Evolutionary conservation across 2,888 invertebrate species (phyloP).

Genomic region (Conomelus anceps): DNA sequence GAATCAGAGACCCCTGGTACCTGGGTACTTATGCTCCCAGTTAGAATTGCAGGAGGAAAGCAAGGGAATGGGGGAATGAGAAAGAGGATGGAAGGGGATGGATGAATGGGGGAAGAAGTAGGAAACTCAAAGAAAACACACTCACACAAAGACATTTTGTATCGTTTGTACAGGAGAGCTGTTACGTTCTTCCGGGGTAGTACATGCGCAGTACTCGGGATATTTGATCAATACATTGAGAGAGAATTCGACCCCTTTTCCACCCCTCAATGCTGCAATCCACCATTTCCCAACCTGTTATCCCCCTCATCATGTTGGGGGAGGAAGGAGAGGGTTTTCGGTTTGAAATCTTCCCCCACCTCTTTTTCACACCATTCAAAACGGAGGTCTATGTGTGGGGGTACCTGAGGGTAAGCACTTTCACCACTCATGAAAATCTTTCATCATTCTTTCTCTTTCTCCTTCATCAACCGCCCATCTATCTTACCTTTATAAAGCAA

Average conservation of each 20-base stretch:
- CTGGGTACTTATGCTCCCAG: no score
- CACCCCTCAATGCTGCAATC: background rate
- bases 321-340: background rate
- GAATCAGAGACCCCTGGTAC: background rate
- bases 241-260: background rate
- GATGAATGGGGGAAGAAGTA: background rate
- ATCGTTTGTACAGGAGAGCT: background rate
- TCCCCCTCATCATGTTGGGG: background rate
- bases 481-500: background rate
- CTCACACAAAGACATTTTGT: background rate
- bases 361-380: background rate
- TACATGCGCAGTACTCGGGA: background rate
- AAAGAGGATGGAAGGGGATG: background rate
- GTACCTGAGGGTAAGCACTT: background rate
- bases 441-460: background rate
- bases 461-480: background rate
- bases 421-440: background rate
- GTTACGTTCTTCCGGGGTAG: background rate
- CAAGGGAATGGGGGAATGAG: background rate
- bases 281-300: background rate
- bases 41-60: background rate
- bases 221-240: background rate
- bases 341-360: background rate
- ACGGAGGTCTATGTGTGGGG: background rate
- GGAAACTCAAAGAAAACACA: background rate